Conservation (phyloP, 2,797 vertebrate genomes). For the Anabas testudineus region DNA sequence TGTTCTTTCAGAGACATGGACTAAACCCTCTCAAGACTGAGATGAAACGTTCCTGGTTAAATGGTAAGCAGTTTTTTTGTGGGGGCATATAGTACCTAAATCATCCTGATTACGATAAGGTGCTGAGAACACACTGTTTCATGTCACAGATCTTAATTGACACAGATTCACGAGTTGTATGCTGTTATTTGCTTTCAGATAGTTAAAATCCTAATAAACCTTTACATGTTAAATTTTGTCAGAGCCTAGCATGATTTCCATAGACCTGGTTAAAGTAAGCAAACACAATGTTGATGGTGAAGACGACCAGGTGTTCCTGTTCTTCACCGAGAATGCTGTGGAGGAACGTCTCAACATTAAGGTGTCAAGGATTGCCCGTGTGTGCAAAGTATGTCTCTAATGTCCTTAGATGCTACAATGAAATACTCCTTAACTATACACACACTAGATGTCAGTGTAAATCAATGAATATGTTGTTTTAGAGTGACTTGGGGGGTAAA, state of each 20-base stretch:
- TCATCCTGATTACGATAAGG: not conserved
- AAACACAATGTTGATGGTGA: not conserved
- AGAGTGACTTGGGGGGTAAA: constrained; percentile 38
- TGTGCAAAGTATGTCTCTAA: constrained; percentile 36
- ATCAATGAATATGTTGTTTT: not conserved
- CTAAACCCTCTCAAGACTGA: constrained; percentile 29
- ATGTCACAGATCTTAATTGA: too few relatives aligned
- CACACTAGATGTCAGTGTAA: not conserved
- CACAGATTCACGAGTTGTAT: too few relatives aligned
- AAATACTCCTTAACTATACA: not conserved
- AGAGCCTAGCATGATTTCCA: constrained; percentile 56
- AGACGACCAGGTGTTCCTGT: constrained; percentile 41
- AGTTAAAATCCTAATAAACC: too few relatives aligned
- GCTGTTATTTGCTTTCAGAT: not conserved
- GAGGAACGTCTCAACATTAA: constrained; percentile 31
- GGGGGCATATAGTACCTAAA: not conserved
- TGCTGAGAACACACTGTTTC: too few relatives aligned
- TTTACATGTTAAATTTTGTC: not conserved
- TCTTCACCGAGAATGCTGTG: constrained; percentile 42
- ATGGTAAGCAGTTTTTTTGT: constrained; percentile 8
- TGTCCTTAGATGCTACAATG: not conserved
- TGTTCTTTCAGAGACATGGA: constrained; percentile 31
- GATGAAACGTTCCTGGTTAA: constrained; percentile 35
- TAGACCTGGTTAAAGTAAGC: constrained; percentile 3
- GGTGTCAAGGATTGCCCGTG: constrained; percentile 49